A percentile compares a stretch with the other conserved stretches of the same genome.
phyloP scores from a whole-genome alignment of 2,888 invertebrate genomes.

The Chromoteleia sp. region DNA sequence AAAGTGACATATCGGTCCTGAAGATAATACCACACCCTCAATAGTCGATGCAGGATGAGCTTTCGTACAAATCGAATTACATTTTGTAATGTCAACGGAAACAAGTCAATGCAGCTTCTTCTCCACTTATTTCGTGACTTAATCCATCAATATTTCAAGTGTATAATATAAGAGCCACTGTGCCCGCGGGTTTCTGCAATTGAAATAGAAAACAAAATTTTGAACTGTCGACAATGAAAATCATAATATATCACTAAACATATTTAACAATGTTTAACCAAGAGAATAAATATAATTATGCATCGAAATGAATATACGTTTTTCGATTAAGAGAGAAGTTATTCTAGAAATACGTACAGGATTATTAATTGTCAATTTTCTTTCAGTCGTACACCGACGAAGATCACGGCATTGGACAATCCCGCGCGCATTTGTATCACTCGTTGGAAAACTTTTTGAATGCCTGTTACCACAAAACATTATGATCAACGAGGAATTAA shows the following conservation, averaged over 20 bases:
- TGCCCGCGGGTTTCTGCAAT: constrained; percentile 8
- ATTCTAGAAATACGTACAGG: no score
- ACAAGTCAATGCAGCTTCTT: constrained; percentile 31
- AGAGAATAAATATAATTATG: no score
- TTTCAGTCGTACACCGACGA: constrained; percentile 97
- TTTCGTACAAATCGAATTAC: constrained; percentile 38
- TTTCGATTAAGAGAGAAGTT: no score
- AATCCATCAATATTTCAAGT: constrained; percentile 54
- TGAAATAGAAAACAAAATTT: constrained; percentile 18
- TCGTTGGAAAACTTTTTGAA: constrained; percentile 93
- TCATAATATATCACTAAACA: neutral
- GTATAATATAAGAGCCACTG: constrained; percentile 42
- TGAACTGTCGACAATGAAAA: constrained; percentile 12
- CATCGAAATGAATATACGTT: no score
- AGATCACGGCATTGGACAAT: constrained; percentile 93
- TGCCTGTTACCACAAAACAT: constrained; percentile 85
- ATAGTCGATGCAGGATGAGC: constrained; percentile 14
- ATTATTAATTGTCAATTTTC: constrained; percentile 62
- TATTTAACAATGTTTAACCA: constrained; percentile 3
- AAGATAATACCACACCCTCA: constrained; percentile 34
- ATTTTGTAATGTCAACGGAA: constrained; percentile 41
- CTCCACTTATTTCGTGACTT: constrained; percentile 17
- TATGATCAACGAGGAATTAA: constrained; percentile 75
- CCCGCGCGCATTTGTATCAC: constrained; percentile 95
- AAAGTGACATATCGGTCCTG: constrained; percentile 21